phyloP scores from a whole-genome alignment of 2,888 invertebrate species.

The Ormyrus labotus region DNA sequence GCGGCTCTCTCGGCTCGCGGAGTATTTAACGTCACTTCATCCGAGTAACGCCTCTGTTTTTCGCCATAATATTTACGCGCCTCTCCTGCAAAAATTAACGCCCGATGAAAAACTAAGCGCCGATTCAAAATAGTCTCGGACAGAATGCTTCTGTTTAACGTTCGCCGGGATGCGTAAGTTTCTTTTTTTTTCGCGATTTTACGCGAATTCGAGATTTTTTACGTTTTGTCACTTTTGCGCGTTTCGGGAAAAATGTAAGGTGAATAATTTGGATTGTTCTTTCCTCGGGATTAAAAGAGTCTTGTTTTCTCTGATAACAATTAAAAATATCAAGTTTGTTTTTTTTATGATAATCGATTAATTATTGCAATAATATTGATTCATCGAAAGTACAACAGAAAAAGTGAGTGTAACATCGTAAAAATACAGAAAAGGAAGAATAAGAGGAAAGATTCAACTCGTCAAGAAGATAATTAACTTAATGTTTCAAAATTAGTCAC shows the following conservation, averaged over 20 bases:
- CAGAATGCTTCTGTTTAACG: not conserved
- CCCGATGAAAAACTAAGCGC: conserved; percentile 5
- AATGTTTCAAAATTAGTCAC: not conserved
- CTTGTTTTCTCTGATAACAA: conserved; percentile 19
- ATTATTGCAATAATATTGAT: conserved; percentile 21
- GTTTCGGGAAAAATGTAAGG: not conserved
- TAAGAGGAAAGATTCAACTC: not conserved
- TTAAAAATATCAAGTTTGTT: conserved; percentile 7
- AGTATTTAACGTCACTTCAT: conserved; percentile 31
- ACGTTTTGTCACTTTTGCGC: not conserved
- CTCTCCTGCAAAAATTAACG: conserved; percentile 20
- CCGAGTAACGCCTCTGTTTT: conserved; percentile 4
- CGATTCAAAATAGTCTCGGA: not conserved
- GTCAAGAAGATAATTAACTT: not conserved
- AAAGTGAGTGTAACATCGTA: not conserved
- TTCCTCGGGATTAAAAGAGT: conserved; percentile 25
- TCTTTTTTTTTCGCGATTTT: too few relatives aligned
- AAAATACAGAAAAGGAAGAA: too few relatives aligned
- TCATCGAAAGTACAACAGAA: not conserved
- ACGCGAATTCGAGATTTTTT: conserved; percentile 1
- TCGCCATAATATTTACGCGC: conserved; percentile 37
- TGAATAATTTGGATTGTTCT: not conserved
- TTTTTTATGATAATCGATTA: conserved; percentile 6
- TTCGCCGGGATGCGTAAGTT: too few relatives aligned
- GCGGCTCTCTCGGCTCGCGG: not conserved